phyloP scores from a whole-genome alignment of 2,113 vertebrate genomes.

The Pachypanchax playfairii region DNA sequence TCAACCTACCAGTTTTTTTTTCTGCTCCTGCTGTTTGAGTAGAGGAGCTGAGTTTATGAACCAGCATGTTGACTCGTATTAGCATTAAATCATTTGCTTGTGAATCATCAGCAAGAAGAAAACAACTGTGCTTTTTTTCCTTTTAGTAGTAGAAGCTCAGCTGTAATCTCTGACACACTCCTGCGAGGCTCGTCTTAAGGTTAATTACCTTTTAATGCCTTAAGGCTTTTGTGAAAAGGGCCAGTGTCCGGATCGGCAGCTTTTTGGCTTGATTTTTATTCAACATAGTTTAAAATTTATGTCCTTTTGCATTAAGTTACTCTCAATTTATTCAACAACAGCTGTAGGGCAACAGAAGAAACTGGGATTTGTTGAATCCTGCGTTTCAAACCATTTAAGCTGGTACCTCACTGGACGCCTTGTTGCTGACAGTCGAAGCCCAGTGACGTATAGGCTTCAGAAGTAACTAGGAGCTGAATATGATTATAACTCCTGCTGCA shows the following conservation, averaged over 20 bases:
- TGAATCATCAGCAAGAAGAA: constrained; percentile 8
- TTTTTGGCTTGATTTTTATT: no score
- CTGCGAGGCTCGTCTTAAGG: constrained; percentile 27
- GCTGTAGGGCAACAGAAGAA: no score
- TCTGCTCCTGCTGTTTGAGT: neutral
- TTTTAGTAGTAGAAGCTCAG: constrained; percentile 11
- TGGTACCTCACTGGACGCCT: no score
- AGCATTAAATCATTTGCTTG: constrained; percentile 1
- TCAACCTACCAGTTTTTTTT: neutral
- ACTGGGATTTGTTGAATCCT: no score
- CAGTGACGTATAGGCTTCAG: no score
- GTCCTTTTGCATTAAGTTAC: no score
- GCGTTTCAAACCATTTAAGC: no score
- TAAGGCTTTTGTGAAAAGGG: constrained; percentile 16
- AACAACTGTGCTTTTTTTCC: constrained; percentile 11
- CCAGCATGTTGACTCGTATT: constrained; percentile 13
- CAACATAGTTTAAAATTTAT: no score
- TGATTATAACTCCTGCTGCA: constrained; percentile 34
- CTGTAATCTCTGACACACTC: constrained; percentile 45
- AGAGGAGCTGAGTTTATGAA: neutral
- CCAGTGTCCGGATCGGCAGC: constrained; percentile 10
- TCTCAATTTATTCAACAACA: no score
- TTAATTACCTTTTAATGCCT: constrained; percentile 34
- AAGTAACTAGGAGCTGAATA: constrained; percentile 41
- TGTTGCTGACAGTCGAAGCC: no score